Conservation (phyloP, 2,797 vertebrate species). For the Alcedo quadribrachys region DNA sequence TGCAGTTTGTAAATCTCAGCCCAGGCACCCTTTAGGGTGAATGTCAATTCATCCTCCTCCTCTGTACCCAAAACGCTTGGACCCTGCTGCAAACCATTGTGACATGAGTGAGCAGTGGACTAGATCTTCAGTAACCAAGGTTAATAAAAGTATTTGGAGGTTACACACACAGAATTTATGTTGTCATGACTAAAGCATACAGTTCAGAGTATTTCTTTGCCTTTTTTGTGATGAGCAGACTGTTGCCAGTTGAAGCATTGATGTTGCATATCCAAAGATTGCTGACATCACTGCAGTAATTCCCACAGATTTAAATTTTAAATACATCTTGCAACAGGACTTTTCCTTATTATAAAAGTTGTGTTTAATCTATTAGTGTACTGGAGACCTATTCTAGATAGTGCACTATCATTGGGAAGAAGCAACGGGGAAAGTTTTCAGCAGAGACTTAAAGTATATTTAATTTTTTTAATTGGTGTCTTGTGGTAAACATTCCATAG, state of each 20-base stretch:
- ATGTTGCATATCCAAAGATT: background rate
- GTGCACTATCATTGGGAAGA: background rate
- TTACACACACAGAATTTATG: background rate
- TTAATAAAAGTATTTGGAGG: background rate
- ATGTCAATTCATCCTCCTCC: background rate
- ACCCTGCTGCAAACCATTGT: background rate
- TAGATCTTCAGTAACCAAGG: background rate
- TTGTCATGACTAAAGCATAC: background rate
- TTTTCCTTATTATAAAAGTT: background rate
- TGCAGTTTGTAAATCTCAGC: background rate
- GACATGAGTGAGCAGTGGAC: background rate
- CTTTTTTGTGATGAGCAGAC: background rate
- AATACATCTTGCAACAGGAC: background rate
- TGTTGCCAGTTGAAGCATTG: background rate
- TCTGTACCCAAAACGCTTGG: background rate
- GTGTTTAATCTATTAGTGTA: background rate
- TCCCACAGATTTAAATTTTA: background rate
- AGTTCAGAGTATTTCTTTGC: background rate
- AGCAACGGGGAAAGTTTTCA: background rate
- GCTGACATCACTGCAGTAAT: background rate
- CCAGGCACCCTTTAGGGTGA: background rate
- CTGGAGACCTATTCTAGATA: background rate
- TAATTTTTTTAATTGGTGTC: background rate
- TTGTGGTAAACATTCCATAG: background rate
- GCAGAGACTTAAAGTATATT: background rate